Percentiles rank a stretch among this genome's conserved stretches.
These are phyloP conservation scores for Aegotheles bennettii DNA, from an alignment of 2,113 vertebrate genomes.

Conservation along the genomic window DNA sequence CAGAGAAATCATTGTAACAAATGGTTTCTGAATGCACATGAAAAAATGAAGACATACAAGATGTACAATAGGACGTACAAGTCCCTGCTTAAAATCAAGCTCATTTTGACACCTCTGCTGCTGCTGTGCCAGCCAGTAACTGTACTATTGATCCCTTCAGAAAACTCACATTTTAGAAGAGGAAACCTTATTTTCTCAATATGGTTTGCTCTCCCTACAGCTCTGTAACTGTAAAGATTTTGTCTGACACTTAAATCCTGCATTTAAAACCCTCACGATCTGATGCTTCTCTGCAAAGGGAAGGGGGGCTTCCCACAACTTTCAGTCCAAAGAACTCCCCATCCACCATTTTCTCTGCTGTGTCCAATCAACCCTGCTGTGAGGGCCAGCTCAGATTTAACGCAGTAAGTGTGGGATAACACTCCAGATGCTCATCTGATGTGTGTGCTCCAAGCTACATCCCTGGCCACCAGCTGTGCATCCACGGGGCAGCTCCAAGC, in stretches of 20 bases:
- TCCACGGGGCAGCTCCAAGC: neutral
- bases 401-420: accelerated
- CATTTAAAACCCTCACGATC: neutral
- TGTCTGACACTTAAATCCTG: neutral
- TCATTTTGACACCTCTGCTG: neutral
- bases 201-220: neutral
- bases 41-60: neutral
- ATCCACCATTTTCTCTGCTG: neutral
- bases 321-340: neutral
- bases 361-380: neutral
- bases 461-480: neutral
- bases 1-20: neutral
- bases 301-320: neutral
- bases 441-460: neutral
- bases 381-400: neutral
- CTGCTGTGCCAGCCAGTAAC: neutral
- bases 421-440: neutral
- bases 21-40: neutral
- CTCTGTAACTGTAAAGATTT: neutral
- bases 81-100: neutral
- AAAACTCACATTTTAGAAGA: neutral
- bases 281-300: neutral
- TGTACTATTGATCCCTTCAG: neutral
- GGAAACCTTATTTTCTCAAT: neutral
- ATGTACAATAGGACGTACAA: neutral